Percentiles rank a stretch among this genome's conserved stretches.
Evolutionary conservation across 2,797 vertebrate species (phyloP).

Genomic region (Acridotheres tristis): DNA sequence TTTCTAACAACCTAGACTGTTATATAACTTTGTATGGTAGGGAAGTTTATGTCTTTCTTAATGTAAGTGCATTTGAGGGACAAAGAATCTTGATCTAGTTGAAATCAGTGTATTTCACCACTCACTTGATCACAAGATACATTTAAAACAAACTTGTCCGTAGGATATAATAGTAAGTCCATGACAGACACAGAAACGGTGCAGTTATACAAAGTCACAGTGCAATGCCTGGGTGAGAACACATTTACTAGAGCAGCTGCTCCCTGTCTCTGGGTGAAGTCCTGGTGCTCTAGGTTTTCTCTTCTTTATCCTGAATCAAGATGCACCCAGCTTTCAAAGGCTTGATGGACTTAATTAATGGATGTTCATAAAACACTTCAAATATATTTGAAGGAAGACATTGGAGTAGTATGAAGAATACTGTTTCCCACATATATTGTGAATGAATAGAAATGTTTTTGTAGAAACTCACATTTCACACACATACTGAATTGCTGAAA

Average conservation of each 20-base stretch:
- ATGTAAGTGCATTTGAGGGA: background rate
- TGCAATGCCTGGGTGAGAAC: background rate
- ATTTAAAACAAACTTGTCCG: background rate
- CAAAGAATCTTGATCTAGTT: background rate
- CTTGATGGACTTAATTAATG: background rate
- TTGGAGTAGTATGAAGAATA: background rate
- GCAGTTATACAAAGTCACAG: background rate
- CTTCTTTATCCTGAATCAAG: background rate
- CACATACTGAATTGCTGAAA: background rate
- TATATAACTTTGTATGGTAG: background rate
- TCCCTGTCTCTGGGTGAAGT: background rate
- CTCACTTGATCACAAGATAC: background rate
- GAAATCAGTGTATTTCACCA: background rate
- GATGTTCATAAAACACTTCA: background rate
- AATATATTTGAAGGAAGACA: background rate
- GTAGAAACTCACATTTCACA: background rate
- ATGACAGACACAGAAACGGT: background rate
- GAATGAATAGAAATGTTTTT: constrained; percentile 14
- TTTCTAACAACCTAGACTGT: background rate
- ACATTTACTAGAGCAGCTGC: background rate
- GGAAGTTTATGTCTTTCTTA: background rate
- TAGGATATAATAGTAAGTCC: background rate
- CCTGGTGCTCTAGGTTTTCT: background rate
- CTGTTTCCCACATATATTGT: background rate
- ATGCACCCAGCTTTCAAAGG: background rate